These are phyloP conservation scores for Amphilophus citrinellus DNA, from an alignment of 2,113 vertebrate species.

Conservation along the genomic window DNA sequence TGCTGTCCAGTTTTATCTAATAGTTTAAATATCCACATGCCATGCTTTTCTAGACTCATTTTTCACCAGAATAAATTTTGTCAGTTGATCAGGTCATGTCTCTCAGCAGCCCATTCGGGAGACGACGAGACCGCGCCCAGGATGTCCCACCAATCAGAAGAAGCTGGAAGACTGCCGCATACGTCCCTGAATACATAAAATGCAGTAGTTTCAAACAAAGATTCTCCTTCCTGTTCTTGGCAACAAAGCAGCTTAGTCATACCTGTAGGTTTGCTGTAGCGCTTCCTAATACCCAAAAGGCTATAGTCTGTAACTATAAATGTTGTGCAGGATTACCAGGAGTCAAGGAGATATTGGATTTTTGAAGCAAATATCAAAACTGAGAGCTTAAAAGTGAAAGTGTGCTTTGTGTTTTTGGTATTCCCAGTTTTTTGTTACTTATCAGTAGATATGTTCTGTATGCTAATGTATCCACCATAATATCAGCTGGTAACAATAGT, in stretches of 20 bases:
- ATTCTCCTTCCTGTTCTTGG: not conserved
- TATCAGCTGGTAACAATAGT: not conserved
- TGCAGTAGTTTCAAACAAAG: constrained; percentile 9
- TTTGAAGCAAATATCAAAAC: too few relatives aligned
- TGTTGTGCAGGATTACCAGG: not conserved
- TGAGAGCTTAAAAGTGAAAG: too few relatives aligned
- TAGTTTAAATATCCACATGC: not conserved
- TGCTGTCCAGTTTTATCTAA: not conserved
- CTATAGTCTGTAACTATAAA: not conserved
- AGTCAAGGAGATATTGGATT: not conserved
- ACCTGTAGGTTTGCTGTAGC: not conserved
- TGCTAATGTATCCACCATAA: too few relatives aligned
- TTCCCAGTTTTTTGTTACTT: not conserved
- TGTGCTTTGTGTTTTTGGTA: too few relatives aligned
- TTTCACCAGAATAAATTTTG: constrained; percentile 12
- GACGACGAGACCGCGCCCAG: not conserved
- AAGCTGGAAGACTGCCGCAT: not conserved
- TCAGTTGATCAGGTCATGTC: constrained; percentile 25
- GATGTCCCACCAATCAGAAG: constrained; percentile 12
- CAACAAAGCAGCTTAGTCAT: constrained; percentile 36
- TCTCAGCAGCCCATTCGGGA: constrained; percentile 33
- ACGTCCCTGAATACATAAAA: not conserved
- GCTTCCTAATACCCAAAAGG: not conserved
- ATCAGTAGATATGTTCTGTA: not conserved
- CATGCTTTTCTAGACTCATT: not conserved